Evolutionary conservation across 2,888 invertebrate species (phyloP).

Genomic region (Crematogaster levior): DNA sequence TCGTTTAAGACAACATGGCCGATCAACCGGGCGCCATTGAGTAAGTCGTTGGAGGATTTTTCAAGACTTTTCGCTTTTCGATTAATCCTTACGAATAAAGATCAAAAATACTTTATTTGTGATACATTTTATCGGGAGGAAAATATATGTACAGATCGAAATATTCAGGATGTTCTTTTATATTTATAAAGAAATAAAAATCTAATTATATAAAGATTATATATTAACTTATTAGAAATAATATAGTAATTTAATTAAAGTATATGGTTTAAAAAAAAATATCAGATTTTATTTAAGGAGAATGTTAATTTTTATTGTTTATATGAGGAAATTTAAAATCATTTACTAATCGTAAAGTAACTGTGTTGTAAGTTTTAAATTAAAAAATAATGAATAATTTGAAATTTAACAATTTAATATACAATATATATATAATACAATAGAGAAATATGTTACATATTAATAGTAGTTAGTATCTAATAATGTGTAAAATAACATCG

Average conservation of each 20-base stretch:
- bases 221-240: background rate
- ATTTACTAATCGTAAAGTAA: background rate
- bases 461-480: background rate
- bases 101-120: background rate
- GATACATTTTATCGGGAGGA: background rate
- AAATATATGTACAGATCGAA: background rate
- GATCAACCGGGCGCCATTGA: slow-evolving; percentile 67
- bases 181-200: background rate
- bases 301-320: background rate
- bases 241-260: too few relatives aligned
- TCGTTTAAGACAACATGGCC: slow-evolving; percentile 72
- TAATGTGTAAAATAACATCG: background rate
- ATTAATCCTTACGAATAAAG: background rate
- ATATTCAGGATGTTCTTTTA: background rate
- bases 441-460: background rate
- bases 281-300: background rate
- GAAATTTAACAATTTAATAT: background rate
- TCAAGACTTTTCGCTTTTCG: slow-evolving; percentile 61
- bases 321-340: background rate
- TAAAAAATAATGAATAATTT: background rate
- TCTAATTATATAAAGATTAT: background rate
- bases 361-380: background rate
- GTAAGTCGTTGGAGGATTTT: slow-evolving; percentile 68
- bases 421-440: background rate
- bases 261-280: too few relatives aligned